phyloP scores from a whole-genome alignment of 37 sponge, comb jelly and placozoan species.

The Halisarca cf. caerulea region DNA sequence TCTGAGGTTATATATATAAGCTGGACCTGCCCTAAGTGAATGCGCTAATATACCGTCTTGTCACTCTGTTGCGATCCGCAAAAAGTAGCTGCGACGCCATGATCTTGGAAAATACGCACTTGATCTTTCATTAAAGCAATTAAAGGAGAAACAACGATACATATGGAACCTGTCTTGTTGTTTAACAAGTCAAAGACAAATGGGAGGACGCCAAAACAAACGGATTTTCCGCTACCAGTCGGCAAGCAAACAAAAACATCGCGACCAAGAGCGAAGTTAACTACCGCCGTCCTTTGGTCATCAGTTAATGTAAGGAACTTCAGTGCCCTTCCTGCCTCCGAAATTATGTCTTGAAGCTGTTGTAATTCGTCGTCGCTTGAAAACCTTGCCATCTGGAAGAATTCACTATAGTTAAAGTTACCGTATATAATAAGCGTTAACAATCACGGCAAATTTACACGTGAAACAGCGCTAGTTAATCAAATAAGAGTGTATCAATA shows the following conservation, averaged over 20 bases:
- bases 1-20: constrained; percentile 3
- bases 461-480: too few relatives aligned
- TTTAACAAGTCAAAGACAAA: neutral
- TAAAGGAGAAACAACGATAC: constrained; percentile 4
- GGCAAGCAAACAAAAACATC: constrained; percentile 11
- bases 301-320: neutral
- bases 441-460: too few relatives aligned
- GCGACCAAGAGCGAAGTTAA: neutral
- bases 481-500: too few relatives aligned
- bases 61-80: neutral
- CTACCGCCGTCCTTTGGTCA: neutral
- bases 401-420: too few relatives aligned
- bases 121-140: constrained; percentile 22
- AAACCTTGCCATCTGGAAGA: too few relatives aligned
- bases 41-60: neutral
- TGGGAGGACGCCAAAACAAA: constrained; percentile 2
- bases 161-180: constrained; percentile 3
- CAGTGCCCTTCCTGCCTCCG: neutral
- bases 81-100: constrained; percentile 16
- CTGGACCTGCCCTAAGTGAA: neutral
- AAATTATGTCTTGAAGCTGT: neutral
- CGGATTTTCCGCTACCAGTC: constrained; percentile 6
- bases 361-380: too few relatives aligned
- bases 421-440: too few relatives aligned
- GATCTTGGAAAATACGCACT: neutral